Evolutionary conservation across 2,888 invertebrate genomes (phyloP), one percentile per base, ranked within the genome.

Genomic region (Creontiades dilutus): DNA sequence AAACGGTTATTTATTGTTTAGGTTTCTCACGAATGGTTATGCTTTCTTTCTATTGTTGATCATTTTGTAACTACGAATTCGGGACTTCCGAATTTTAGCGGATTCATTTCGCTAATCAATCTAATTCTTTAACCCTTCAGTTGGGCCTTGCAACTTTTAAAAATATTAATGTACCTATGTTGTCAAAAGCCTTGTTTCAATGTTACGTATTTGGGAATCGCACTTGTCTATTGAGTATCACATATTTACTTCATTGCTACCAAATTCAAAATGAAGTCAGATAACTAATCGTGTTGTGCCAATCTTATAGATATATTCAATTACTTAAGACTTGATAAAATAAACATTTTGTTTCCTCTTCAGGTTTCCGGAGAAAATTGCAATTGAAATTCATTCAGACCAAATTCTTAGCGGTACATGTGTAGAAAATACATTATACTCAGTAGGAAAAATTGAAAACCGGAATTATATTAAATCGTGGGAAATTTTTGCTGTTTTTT

Each of bases 231-330:
- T 68, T 57, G 19, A 7, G 57, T n/a, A n/a, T 57, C n/a, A 57
- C 37, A 37, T 37, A 37, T 37, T 37, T 37, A 37, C 37, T 37
- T 57, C 57, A 57, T n/a, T n/a, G n/a, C 57, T 23, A 23, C 68
- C 1, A 27, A 27, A 23, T 68, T 23, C 23, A 7, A 27, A 68
- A 23, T n/a, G 23, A 68, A 68, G 13, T 23, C 68, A 68, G 68
- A 68, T 68, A 68, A 23, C 68, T 68, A 68, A 68, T 68, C 68
- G 68, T 68, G 68, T 68, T 68, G 68, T 68, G 68, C 68, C 68
- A 68, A 68, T 68, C 23, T 68, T 68, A 23, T 68, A 68, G 68
- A 68, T 68, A 23, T 68, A 68, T 68, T 68, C 68, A 68, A 68
- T 68, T 37, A 37, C 37, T 37, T 68, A 68, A 68, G 68, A 68